phyloP scores from a whole-genome alignment of 2,797 vertebrate species.

The Botia almorhae region DNA sequence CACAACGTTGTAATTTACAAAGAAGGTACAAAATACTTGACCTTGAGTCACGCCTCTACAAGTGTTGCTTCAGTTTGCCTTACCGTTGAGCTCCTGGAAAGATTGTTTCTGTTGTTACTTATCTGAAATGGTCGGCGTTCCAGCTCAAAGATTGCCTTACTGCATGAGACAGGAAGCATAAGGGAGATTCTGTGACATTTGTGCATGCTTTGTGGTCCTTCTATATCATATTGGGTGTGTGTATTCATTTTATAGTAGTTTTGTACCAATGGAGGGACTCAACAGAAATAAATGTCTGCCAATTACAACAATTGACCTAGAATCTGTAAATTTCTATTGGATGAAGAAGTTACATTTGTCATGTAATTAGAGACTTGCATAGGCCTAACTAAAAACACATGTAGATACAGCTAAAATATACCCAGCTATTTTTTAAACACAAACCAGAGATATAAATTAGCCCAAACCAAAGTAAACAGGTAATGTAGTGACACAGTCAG shows the following conservation, averaged over 20 bases:
- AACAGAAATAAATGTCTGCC: conserved; percentile 44
- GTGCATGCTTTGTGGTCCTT: conserved; percentile 51
- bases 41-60: not conserved
- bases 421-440: too few relatives aligned
- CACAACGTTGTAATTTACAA: not conserved
- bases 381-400: too few relatives aligned
- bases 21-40: not conserved
- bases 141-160: conserved; percentile 23
- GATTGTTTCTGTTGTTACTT: not conserved
- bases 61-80: not conserved
- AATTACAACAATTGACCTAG: not conserved
- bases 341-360: not conserved
- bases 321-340: not conserved
- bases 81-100: not conserved
- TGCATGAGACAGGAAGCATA: conserved; percentile 52
- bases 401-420: too few relatives aligned
- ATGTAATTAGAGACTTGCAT: too few relatives aligned
- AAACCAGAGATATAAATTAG: not conserved
- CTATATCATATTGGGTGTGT: not conserved
- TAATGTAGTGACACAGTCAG: not conserved
- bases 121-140: conserved; percentile 15
- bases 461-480: not conserved
- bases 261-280: conserved; percentile 52
- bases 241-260: conserved; percentile 48
- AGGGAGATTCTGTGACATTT: conserved; percentile 36